phyloP scores from a whole-genome alignment of 2,888 invertebrate species.

The Hesperia comma region DNA sequence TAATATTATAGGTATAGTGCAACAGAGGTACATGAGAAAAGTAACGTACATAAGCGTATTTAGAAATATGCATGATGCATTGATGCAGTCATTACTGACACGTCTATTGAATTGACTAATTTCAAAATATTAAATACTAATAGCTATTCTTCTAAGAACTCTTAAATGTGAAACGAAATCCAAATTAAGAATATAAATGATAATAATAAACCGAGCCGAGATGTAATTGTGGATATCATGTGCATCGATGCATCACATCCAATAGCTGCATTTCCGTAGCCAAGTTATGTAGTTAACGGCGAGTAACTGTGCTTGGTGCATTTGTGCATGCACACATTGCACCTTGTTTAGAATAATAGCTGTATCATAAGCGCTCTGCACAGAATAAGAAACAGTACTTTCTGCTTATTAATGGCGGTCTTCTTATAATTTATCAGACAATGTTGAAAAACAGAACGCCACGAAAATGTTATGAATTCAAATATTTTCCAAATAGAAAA shows the following conservation, averaged over 20 bases:
- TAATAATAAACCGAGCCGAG: constrained; percentile 6
- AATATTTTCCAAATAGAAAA: no score
- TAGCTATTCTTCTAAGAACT: no score
- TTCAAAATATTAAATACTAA: no score
- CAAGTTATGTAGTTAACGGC: constrained; percentile 33
- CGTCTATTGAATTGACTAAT: no score
- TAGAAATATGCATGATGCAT: no score
- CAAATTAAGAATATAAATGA: background rate
- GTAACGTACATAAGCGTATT: no score
- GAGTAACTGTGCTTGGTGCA: constrained; percentile 24
- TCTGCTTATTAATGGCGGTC: background rate
- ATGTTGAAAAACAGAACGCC: no score
- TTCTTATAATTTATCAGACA: background rate
- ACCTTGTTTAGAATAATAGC: constrained; percentile 23
- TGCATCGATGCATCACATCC: constrained; percentile 29
- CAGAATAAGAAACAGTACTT: background rate
- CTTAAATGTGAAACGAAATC: background rate
- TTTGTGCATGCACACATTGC: constrained; percentile 31
- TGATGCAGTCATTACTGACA: no score
- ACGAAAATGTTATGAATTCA: no score
- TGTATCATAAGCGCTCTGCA: constrained; percentile 2
- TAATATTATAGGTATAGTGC: no score
- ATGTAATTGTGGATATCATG: constrained; percentile 18
- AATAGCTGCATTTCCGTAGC: constrained; percentile 29
- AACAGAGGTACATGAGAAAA: no score